Base-by-base conservation (phyloP, 2,888 invertebrate genomes). In the Ophioninae sp. region DNA sequence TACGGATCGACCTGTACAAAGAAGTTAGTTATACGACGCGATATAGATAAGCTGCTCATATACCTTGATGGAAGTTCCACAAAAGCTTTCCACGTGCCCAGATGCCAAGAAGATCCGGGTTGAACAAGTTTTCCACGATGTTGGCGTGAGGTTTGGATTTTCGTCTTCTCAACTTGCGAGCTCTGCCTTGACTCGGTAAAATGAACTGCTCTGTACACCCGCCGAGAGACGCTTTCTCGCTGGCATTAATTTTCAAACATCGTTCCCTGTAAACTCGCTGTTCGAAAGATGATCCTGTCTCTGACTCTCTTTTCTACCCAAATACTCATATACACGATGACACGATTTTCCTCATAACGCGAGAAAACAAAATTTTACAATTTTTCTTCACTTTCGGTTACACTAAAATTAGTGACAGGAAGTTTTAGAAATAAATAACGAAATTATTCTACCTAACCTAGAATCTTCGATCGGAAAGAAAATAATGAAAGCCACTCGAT, bases 221-320 rank as follows among this genome's bases (percentile, higher is more conserved):
- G 81, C 70, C 61, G 70, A 61, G 81, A 69, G 72, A 75, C 65
- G 78, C 57, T 65, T 78, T 61, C 74, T 78, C 59, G 74, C 77
- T 81, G 81, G 83, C 77, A 83, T 83, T 75, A 81, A 84, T 84
- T 84, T 84, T 59, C 81, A 74, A 67, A 74, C 81, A 81, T 74
- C 78, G 65, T 62, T 65, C 61, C 69, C 56, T 75, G 64, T 70
- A 20, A 74, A 50, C 61, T 56, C 62, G 75, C 67, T 62, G 72
- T 79, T 81, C 68, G 83, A 75, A 72, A 78, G 67, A 78, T 74
- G 70, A 78, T 81, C 74, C 78, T 78, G 73, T 50, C 57, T 80
- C 39, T n/a, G 10, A 37, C 41, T 62, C 39, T 39, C 41, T 23
- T 64, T 21, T 56, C 1, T 41, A 5, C 44, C 8, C 23, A 7